Evolutionary conservation across 2,888 invertebrate genomes (phyloP).

Genomic region (Drosophila ezoana): DNA sequence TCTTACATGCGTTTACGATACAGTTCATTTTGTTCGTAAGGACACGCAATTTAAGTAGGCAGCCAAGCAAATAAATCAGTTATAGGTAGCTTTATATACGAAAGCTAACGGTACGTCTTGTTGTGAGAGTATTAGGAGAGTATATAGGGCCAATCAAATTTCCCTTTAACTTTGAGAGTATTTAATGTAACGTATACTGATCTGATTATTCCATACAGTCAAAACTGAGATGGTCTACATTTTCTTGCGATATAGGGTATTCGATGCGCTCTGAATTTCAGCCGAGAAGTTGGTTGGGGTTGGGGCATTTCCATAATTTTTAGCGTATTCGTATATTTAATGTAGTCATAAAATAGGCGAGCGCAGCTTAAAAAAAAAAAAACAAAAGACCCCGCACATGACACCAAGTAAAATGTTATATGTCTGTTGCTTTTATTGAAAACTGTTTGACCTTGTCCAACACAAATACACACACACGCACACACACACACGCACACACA

Average conservation of each 20-base stretch:
- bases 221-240: background rate
- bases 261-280: background rate
- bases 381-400: conserved; percentile 34
- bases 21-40: too few relatives aligned
- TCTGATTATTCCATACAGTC: too few relatives aligned
- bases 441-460: conserved; percentile 49
- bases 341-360: conserved; percentile 39
- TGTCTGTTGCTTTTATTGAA: conserved; percentile 41
- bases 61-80: too few relatives aligned
- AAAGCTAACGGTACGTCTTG: too few relatives aligned
- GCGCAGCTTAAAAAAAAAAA: conserved; percentile 5
- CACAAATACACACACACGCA: conserved; percentile 12
- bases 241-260: conserved; percentile 1
- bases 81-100: too few relatives aligned
- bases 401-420: conserved; percentile 26
- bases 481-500: too few relatives aligned
- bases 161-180: too few relatives aligned
- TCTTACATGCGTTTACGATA: background rate
- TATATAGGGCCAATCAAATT: too few relatives aligned
- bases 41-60: too few relatives aligned
- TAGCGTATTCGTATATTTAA: conserved; percentile 51
- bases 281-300: conserved; percentile 4
- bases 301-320: conserved; percentile 32
- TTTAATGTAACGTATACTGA: too few relatives aligned
- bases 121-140: too few relatives aligned